Evolutionary conservation across 2,888 invertebrate species (phyloP).

Genomic region (Hartigia nigra): DNA sequence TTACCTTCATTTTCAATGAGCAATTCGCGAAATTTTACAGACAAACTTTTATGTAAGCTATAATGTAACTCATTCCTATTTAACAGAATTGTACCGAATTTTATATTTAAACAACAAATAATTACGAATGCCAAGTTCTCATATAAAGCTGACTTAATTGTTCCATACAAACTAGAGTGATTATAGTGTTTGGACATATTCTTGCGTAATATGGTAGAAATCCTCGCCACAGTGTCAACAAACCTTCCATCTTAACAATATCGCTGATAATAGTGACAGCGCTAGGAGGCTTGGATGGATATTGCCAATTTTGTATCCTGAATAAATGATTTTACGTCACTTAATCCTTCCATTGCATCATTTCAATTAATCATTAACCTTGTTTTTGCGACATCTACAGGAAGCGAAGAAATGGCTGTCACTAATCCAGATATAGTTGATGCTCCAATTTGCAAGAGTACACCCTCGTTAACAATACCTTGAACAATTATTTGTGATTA

Average conservation of each 20-base stretch:
- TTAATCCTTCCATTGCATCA: neutral
- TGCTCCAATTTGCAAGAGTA: constrained; percentile 66
- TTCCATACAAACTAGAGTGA: constrained; percentile 36
- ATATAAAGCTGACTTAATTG: constrained; percentile 28
- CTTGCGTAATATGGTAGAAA: constrained; percentile 62
- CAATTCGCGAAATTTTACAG: constrained; percentile 66
- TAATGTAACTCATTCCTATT: neutral
- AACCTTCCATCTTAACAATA: constrained; percentile 72
- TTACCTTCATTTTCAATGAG: constrained; percentile 79
- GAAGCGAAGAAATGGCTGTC: constrained; percentile 74
- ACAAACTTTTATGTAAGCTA: constrained; percentile 25
- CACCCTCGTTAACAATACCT: constrained; percentile 37
- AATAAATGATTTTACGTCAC: neutral
- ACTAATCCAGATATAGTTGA: constrained; percentile 75
- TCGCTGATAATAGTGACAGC: neutral
- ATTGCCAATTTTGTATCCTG: constrained; percentile 29
- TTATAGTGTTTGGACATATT: constrained; percentile 33
- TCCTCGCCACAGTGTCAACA: constrained; percentile 76
- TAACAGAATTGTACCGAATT: neutral
- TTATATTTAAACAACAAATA: neutral
- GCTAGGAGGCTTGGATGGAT: constrained; percentile 22
- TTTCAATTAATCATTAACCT: constrained; percentile 34
- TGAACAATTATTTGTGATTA: neutral
- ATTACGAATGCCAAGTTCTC: neutral
- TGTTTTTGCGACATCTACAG: constrained; percentile 76